Percentiles rank a stretch among this genome's conserved stretches.
phyloP scores from a whole-genome alignment of 2,797 vertebrate species.

The Phaenicophaeus curvirostris region DNA sequence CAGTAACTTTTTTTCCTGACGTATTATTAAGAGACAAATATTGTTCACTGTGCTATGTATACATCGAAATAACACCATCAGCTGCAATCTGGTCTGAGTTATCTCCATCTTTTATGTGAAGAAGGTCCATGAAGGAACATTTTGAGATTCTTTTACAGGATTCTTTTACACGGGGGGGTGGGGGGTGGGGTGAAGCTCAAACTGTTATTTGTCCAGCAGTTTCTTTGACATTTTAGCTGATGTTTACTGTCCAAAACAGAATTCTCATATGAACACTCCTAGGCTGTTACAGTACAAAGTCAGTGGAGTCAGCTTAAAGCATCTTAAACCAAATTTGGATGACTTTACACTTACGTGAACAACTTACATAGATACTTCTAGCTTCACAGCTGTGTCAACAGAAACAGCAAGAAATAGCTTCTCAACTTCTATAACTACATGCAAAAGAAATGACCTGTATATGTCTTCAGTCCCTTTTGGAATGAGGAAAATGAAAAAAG shows the following conservation, averaged over 20 bases:
- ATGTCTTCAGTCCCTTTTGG: not conserved
- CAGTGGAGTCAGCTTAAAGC: not conserved
- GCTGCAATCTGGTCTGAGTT: not conserved
- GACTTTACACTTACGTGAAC: slow-evolving; percentile 1
- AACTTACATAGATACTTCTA: not conserved
- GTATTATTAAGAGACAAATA: not conserved
- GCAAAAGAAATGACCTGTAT: not conserved
- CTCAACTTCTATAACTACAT: not conserved
- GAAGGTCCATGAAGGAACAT: not conserved
- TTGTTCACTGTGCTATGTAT: not conserved
- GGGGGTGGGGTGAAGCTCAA: too few relatives aligned
- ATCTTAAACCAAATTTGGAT: slow-evolving; percentile 32
- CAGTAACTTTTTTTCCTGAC: not conserved
- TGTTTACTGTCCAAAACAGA: not conserved
- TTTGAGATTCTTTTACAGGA: not conserved
- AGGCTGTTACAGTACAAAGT: not conserved
- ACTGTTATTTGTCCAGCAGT: not conserved
- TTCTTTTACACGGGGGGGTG: too few relatives aligned
- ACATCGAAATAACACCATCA: not conserved
- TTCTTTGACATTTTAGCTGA: not conserved
- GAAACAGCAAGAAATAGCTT: slow-evolving; percentile 24
- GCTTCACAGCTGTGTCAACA: slow-evolving; percentile 50
- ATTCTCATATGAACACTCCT: not conserved
- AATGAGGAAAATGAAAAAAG: not conserved
- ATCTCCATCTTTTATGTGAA: not conserved